Percentiles rank a stretch among this genome's conserved stretches.
These are phyloP conservation scores for Labrus mixtus DNA, from an alignment of 2,113 vertebrate species.

Conservation along the genomic window DNA sequence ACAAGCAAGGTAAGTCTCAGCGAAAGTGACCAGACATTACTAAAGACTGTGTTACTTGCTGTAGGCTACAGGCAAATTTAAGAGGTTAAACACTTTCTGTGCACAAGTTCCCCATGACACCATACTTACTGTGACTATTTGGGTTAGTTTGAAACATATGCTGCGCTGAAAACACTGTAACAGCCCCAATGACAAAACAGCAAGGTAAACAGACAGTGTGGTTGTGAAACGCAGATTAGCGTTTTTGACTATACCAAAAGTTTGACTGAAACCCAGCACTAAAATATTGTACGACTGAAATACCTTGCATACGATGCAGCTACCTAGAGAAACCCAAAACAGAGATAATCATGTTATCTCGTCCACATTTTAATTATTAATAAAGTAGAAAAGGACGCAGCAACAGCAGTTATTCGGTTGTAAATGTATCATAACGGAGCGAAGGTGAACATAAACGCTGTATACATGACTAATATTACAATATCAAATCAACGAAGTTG, in stretches of 20 bases:
- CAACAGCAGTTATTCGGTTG: background rate
- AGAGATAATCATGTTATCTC: background rate
- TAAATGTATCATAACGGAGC: background rate
- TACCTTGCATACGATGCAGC: background rate
- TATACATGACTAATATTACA: background rate
- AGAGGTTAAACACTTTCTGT: background rate
- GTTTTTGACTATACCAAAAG: background rate
- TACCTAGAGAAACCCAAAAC: slow-evolving; percentile 15
- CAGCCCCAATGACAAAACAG: background rate
- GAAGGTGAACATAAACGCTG: background rate
- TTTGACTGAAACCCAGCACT: background rate
- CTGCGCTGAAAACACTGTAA: background rate
- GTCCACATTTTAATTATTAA: slow-evolving; percentile 30
- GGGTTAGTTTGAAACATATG: slow-evolving; percentile 23
- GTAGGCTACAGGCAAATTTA: background rate
- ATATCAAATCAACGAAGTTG: background rate
- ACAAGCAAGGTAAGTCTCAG: background rate
- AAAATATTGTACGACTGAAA: background rate
- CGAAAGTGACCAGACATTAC: background rate
- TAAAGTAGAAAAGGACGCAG: background rate
- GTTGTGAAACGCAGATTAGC: background rate
- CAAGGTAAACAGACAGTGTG: background rate
- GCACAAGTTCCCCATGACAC: background rate
- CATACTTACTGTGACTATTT: background rate
- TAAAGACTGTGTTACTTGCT: background rate